Conservation (phyloP, 2,888 invertebrate species). For the Stomorhina lunata region DNA sequence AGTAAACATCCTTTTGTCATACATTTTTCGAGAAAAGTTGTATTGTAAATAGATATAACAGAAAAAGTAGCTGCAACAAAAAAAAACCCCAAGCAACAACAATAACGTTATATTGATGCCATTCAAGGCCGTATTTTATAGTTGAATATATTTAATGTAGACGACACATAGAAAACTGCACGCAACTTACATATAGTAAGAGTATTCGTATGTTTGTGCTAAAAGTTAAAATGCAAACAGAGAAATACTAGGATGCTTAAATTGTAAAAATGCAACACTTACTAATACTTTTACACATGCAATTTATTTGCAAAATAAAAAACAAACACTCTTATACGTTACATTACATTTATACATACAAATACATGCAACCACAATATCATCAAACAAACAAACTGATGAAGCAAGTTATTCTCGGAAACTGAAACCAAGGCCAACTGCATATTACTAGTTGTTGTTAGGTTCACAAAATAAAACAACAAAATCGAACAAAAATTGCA, state of each 20-base stretch:
- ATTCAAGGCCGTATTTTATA: slow-evolving; percentile 71
- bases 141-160: slow-evolving; percentile 50
- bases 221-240: slow-evolving; percentile 52
- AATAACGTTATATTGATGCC: slow-evolving; percentile 68
- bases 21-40: slow-evolving; percentile 13
- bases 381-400: slow-evolving; percentile 51
- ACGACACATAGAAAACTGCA: slow-evolving; percentile 44
- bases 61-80: background rate
- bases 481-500: slow-evolving; percentile 54
- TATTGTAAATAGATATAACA: slow-evolving; percentile 57
- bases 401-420: slow-evolving; percentile 73
- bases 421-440: slow-evolving; percentile 75
- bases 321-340: slow-evolving; percentile 12
- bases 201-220: slow-evolving; percentile 26
- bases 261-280: slow-evolving; percentile 30
- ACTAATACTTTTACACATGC: slow-evolving; percentile 46
- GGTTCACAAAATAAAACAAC: slow-evolving; percentile 44
- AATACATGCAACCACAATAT: background rate
- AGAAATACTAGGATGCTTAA: slow-evolving; percentile 53
- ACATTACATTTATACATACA: no score
- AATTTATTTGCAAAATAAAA: slow-evolving; percentile 28
- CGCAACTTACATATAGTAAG: slow-evolving; percentile 3
- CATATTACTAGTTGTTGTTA: slow-evolving; percentile 63
- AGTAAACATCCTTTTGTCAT: slow-evolving; percentile 55
- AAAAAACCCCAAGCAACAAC: slow-evolving; percentile 26